Conservation (phyloP, 2,888 invertebrate genomes). For the Oconnorella tubifera region DNA sequence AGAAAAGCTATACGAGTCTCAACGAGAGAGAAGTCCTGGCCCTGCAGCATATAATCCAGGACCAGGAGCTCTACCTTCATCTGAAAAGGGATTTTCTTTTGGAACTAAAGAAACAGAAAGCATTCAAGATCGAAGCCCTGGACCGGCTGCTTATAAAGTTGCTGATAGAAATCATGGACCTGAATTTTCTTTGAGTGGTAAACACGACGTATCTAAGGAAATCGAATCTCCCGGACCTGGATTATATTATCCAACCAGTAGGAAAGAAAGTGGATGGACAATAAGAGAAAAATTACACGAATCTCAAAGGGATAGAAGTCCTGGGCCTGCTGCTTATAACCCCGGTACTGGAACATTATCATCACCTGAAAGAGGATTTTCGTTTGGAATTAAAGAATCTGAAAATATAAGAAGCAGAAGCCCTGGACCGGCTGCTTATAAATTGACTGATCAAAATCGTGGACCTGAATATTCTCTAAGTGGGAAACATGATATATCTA, state of each 20-base stretch:
- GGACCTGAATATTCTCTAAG: neutral
- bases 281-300: constrained; percentile 3
- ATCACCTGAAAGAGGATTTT: neutral
- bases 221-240: constrained; percentile 8
- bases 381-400: neutral
- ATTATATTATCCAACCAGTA: constrained; percentile 6
- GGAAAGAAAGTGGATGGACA: constrained; percentile 5
- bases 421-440: constrained; percentile 15
- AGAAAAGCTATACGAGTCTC: constrained; percentile 1
- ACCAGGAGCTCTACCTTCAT: no score
- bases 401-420: constrained; percentile 1
- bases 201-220: neutral
- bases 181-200: neutral
- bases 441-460: neutral
- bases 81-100: no score
- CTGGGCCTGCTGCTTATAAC: constrained; percentile 14
- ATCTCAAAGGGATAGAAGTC: constrained; percentile 7
- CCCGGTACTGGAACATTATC: neutral
- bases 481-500: neutral
- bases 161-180: neutral
- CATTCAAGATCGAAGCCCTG: no score
- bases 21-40: constrained; percentile 10
- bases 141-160: neutral
- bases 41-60: constrained; percentile 15
- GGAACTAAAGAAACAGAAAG: no score